These are phyloP conservation scores for Paratrypauchen microcephalus DNA, from an alignment of 2,797 vertebrate genomes.

Conservation along the genomic window DNA sequence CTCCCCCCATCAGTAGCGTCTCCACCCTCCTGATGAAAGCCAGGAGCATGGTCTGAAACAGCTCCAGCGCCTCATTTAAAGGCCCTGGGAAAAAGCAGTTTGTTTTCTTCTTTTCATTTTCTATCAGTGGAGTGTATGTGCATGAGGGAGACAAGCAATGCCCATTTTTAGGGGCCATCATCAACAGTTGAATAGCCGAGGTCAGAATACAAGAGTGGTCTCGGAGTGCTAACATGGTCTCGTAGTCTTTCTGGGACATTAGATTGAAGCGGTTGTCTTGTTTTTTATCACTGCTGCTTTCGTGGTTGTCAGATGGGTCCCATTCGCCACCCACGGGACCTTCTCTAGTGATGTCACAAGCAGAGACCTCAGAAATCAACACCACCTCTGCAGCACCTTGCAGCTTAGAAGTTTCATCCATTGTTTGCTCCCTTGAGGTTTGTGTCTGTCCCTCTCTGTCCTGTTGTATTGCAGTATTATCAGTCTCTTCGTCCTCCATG, in stretches of 20 bases:
- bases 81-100: constrained; percentile 74
- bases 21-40: constrained; percentile 83
- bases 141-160: constrained; percentile 69
- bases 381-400: constrained; percentile 75
- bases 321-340: constrained; percentile 69
- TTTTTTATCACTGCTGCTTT: constrained; percentile 31
- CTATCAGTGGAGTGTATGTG: constrained; percentile 26
- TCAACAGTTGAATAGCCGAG: constrained; percentile 87
- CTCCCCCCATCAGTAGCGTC: constrained; percentile 62
- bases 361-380: constrained; percentile 67
- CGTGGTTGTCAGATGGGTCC: constrained; percentile 44
- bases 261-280: constrained; percentile 29
- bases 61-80: constrained; percentile 81
- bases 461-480: constrained; percentile 47
- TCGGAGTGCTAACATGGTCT: constrained; percentile 81
- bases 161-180: constrained; percentile 76
- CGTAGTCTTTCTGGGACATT: constrained; percentile 76
- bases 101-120: constrained; percentile 29
- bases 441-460: constrained; percentile 65
- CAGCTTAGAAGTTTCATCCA: constrained; percentile 77
- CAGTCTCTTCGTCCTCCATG: constrained; percentile 75
- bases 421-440: constrained; percentile 67
- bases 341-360: constrained; percentile 71
- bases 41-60: constrained; percentile 86
- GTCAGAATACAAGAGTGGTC: constrained; percentile 86